Evolutionary conservation across 1,140 invertebrate species (phyloP).

Genomic region (Mya arenaria): DNA sequence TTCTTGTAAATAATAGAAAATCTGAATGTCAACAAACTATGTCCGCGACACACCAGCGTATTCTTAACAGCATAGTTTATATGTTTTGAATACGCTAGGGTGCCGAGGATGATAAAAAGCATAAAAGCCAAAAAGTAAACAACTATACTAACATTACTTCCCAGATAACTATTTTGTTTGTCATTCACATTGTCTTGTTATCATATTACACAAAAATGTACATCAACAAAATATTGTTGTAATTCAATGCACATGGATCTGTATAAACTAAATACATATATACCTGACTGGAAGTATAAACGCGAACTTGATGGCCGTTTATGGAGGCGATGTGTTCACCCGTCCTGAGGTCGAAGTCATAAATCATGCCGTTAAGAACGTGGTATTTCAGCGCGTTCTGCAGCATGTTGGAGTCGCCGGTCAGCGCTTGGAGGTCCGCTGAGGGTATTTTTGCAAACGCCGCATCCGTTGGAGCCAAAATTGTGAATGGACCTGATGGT

Average conservation of each 20-base stretch:
- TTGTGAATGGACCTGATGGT: slow-evolving; percentile 85
- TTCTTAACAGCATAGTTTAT: too few relatives aligned
- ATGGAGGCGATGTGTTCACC: slow-evolving; percentile 31
- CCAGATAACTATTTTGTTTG: too few relatives aligned
- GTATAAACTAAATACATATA: too few relatives aligned
- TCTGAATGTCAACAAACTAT: too few relatives aligned
- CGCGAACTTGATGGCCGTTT: slow-evolving; percentile 58
- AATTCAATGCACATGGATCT: background rate
- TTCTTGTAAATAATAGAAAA: too few relatives aligned
- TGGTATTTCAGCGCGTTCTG: slow-evolving; percentile 89
- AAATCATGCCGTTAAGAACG: slow-evolving; percentile 81
- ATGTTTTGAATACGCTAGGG: too few relatives aligned
- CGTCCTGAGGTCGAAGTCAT: slow-evolving; percentile 53
- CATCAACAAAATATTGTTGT: background rate
- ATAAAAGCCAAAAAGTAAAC: too few relatives aligned
- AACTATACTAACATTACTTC: too few relatives aligned
- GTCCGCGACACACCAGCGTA: too few relatives aligned
- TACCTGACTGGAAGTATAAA: slow-evolving; percentile 39
- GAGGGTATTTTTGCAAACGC: slow-evolving; percentile 87
- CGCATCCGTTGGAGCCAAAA: slow-evolving; percentile 91
- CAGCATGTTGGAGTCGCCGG: slow-evolving; percentile 85
- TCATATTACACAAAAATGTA: too few relatives aligned
- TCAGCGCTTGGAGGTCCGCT: slow-evolving; percentile 84
- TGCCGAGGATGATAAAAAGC: too few relatives aligned
- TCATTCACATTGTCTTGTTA: too few relatives aligned